A percentile compares a stretch with the other conserved stretches of the same genome.
Evolutionary conservation across 2,888 invertebrate genomes (phyloP).

Genomic region (Epicampocera succincta): DNA sequence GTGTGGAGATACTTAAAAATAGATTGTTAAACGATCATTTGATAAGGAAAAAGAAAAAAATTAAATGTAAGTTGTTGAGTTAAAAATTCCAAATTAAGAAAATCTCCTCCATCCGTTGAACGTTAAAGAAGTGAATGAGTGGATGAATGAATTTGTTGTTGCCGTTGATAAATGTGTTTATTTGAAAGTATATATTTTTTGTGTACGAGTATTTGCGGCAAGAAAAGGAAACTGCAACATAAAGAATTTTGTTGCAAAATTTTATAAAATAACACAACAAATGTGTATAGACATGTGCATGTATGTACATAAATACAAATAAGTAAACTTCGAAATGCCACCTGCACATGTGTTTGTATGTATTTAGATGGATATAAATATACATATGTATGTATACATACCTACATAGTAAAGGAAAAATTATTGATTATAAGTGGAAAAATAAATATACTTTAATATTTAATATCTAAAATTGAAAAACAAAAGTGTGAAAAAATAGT

Average conservation of each 20-base stretch:
- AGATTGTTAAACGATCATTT: slow-evolving; percentile 32
- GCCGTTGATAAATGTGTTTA: slow-evolving; percentile 6
- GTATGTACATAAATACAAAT: not conserved
- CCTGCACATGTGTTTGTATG: no score
- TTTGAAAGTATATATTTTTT: slow-evolving; percentile 24
- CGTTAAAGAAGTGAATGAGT: slow-evolving; percentile 30
- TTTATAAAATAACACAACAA: slow-evolving; percentile 40
- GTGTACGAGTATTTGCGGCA: slow-evolving; percentile 32
- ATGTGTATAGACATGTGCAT: not conserved
- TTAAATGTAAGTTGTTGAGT: slow-evolving; percentile 14
- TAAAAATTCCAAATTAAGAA: slow-evolving; percentile 14
- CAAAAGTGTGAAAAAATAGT: no score
- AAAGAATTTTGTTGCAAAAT: slow-evolving; percentile 44
- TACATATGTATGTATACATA: no score
- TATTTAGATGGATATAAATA: no score
- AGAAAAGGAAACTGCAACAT: slow-evolving; percentile 14
- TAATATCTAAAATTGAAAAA: no score
- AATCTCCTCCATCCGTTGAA: slow-evolving; percentile 13
- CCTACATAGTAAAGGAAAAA: no score
- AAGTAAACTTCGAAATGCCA: no score
- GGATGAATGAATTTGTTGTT: slow-evolving; percentile 19
- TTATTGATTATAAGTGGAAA: no score
- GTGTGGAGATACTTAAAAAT: slow-evolving; percentile 14
- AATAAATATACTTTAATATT: no score
- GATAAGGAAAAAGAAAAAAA: not conserved